These are phyloP conservation scores for Cheilosia pagana DNA, from an alignment of 2,888 invertebrate genomes.

Conservation along the genomic window DNA sequence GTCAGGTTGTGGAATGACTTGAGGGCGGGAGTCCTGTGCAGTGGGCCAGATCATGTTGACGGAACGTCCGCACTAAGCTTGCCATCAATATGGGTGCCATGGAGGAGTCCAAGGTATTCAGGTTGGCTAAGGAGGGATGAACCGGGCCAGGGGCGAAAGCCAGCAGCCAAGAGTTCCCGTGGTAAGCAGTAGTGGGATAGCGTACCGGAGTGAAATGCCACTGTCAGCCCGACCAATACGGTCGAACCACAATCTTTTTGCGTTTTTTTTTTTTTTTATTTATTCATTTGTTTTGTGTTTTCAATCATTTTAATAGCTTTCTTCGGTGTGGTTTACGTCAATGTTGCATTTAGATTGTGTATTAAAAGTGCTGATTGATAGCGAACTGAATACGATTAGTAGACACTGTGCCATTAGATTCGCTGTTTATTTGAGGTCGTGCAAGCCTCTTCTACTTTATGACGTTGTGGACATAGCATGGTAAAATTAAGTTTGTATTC, in stretches of 20 bases:
- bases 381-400: too few species aligned
- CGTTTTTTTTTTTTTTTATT: constrained; percentile 23
- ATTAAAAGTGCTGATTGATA: too few species aligned
- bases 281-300: neutral
- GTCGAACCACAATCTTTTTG: constrained; percentile 63
- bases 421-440: too few species aligned
- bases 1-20: constrained; percentile 82
- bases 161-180: constrained; percentile 99
- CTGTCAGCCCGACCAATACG: constrained; percentile 67
- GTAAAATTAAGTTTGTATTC: too few species aligned
- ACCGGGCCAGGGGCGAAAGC: constrained; percentile 99
- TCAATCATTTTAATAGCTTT: too few species aligned
- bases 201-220: constrained; percentile 94
- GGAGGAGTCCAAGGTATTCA: constrained; percentile 93
- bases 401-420: too few species aligned
- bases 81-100: constrained; percentile 97
- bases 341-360: too few species aligned
- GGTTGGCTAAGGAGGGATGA: constrained; percentile 98
- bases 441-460: too few species aligned
- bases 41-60: constrained; percentile 89
- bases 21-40: constrained; percentile 85
- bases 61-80: constrained; percentile 97
- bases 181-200: constrained; percentile 99
- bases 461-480: too few species aligned
- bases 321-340: too few species aligned